These are phyloP conservation scores for Chrysopa pallens DNA, from an alignment of 1,140 invertebrate genomes.

Conservation along the genomic window DNA sequence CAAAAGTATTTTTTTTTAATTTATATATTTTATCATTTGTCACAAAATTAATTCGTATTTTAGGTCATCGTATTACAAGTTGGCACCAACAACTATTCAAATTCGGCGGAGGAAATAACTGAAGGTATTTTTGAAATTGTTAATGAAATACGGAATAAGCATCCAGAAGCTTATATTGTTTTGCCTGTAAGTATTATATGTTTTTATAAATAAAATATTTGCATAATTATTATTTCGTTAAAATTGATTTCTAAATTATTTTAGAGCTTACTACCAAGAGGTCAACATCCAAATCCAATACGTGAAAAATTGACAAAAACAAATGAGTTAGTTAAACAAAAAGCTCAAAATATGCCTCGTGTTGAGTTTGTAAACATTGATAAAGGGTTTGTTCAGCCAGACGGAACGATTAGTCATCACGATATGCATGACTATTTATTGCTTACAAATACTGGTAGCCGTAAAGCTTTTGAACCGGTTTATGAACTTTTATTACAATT, in stretches of 20 bases:
- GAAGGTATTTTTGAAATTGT: constrained; percentile 67
- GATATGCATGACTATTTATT: constrained; percentile 84
- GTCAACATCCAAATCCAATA: constrained; percentile 60
- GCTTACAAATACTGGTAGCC: constrained; percentile 62
- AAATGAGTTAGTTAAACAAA: constrained; percentile 48
- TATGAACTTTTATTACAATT: constrained; percentile 58
- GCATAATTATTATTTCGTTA: too few species aligned
- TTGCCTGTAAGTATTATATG: constrained; percentile 48
- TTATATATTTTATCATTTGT: constrained; percentile 3
- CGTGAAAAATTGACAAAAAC: constrained; percentile 55
- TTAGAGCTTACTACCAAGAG: constrained; percentile 66
- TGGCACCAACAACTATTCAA: constrained; percentile 70
- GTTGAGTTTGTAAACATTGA: constrained; percentile 55
- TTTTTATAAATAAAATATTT: constrained; percentile 2
- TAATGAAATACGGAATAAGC: constrained; percentile 48
- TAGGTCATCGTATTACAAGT: constrained; percentile 71
- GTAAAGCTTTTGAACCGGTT: constrained; percentile 65
- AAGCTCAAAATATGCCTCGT: constrained; percentile 35
- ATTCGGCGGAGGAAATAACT: constrained; percentile 56
- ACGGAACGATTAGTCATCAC: constrained; percentile 64
- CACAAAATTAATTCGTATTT: constrained; percentile 11
- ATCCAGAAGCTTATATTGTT: constrained; percentile 60
- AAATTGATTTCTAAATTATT: constrained; percentile 19
- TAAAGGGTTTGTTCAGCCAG: constrained; percentile 52
- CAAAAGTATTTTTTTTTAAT: constrained; percentile 41